Base-by-base conservation (phyloP, 1,140 invertebrate species). In the Psilanteris sp. region DNA sequence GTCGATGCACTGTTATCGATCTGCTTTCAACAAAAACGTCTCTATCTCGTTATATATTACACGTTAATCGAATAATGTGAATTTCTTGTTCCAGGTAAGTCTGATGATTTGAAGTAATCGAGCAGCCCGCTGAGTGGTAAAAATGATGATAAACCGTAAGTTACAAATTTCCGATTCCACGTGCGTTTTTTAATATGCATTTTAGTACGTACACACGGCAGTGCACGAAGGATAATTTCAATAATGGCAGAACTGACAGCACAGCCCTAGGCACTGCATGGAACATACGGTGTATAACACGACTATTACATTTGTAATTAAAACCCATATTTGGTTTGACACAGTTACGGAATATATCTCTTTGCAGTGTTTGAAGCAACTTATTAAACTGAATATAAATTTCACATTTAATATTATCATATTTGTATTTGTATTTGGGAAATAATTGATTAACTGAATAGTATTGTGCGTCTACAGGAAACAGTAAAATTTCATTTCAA, bases 221-320 rank as follows among this genome's bases (percentile, higher is more conserved):
- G 3, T 20, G 9, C 11, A 46, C 5, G 16, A 18, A 54, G 13
- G 5, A 32, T 62, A 71, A 55, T 66, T 73, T 57, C 55, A 73
- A 73, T 72, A 64, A 64, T 43, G 29, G 24, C 14, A 48, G 27
- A 6, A 50, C 32, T 72, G 50, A 66, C 59, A 52, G 55, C 29
- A 37, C 10, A 50, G 43, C 52, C 59, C 27, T 22, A 57, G 52
- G 52, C 36, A 43, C 13, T 11, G 9, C 31, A 29, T 32, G 44
- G 15, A 66, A 59, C 44, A 59, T 43, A 43, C 34, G 54, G 16
- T 46, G 54, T 66, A 46, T 24, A 46, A 61, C 46, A 74, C 31
- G 44, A 61, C 46, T 74, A 61, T 67, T 57, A 59, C 46, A 61
- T 66, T 66, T 54, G 71, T 67, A 61, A 59, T 73, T 73, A 59